Base-by-base conservation (phyloP, 2,113 vertebrate species). In the Burhinus bistriatus region DNA sequence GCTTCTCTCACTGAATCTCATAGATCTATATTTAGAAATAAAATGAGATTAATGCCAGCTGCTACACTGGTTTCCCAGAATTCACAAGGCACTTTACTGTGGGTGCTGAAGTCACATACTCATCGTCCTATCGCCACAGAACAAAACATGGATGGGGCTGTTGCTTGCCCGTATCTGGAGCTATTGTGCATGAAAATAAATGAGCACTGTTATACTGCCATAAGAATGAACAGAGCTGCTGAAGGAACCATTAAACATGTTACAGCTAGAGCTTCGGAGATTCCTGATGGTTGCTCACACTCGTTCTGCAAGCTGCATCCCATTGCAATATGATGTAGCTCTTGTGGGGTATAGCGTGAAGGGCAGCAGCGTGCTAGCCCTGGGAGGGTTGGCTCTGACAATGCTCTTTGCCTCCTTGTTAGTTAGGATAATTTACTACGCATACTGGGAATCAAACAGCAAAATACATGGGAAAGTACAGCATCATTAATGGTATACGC, bases 321-420 rank as follows among this genome's bases (percentile, higher is more conserved):
- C 1, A 0, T 8, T 69, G 52, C 29, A 52, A 14, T 34, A 26
- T 8, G 49, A 17, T n/a, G 49, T 17, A 62, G 45, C 27, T 85
- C 58, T 78, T 5, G 3, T 0, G 0, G 40, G 22, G 9, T 14
- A n/a, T 1, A 64, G 27, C 6, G 27, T 21, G 55, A 64, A 79
- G 44, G 54, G 42, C 30, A 83, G 45, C 38, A 38, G 17, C 2
- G 29, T 89, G 36, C 38, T 29, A 55, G 40, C 29, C 27, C 22
- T 58, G 30, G 40, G 55, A 65, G 71, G 27, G 23, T 2, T 45
- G 20, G 19, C 36, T 52, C 27, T 58, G 54, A 23, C 2, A 22
- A 11, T 8, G 10, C 44, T 61, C 40, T 34, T 92, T 73, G 15
- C 30, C 36, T 59, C 32, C 55, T 57, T 25, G 3, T 89, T 76